These are phyloP conservation scores for Prunella fulvescens DNA, from an alignment of 2,113 vertebrate genomes.

Conservation along the genomic window DNA sequence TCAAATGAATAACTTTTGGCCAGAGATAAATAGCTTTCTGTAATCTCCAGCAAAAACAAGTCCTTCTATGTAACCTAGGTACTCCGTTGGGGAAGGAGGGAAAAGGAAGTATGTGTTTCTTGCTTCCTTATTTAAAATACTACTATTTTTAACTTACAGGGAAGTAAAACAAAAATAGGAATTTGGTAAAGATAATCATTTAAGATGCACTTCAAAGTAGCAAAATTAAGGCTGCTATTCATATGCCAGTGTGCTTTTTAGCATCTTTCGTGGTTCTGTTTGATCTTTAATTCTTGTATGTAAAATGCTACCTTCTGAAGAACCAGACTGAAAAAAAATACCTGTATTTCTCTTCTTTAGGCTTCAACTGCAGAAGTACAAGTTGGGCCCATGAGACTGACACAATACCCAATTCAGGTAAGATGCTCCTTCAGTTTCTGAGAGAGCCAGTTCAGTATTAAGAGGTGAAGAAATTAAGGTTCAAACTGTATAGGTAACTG, in stretches of 20 bases:
- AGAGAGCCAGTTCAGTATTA: background rate
- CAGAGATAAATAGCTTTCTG: background rate
- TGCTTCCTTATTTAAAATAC: background rate
- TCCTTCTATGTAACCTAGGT: background rate
- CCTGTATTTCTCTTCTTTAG: slow-evolving; percentile 53
- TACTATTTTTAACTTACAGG: background rate
- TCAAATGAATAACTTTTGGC: background rate
- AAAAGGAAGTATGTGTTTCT: background rate
- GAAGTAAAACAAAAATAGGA: background rate
- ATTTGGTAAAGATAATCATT: background rate
- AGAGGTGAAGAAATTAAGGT: background rate
- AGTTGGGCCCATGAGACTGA: slow-evolving; percentile 93
- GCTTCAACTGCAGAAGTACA: slow-evolving; percentile 85
- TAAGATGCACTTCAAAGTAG: background rate
- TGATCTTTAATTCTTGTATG: background rate
- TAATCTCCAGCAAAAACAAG: background rate
- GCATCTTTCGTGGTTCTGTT: background rate
- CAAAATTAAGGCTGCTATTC: background rate
- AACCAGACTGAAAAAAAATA: background rate
- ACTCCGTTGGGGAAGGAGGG: background rate
- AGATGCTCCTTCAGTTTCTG: background rate
- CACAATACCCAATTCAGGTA: slow-evolving; percentile 93
- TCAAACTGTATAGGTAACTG: background rate
- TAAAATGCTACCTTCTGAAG: background rate
- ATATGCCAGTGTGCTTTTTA: background rate